Evolutionary conservation across 2,888 invertebrate species (phyloP), one percentile per base, ranked within the genome.

Genomic region (Cantharis rufa): DNA sequence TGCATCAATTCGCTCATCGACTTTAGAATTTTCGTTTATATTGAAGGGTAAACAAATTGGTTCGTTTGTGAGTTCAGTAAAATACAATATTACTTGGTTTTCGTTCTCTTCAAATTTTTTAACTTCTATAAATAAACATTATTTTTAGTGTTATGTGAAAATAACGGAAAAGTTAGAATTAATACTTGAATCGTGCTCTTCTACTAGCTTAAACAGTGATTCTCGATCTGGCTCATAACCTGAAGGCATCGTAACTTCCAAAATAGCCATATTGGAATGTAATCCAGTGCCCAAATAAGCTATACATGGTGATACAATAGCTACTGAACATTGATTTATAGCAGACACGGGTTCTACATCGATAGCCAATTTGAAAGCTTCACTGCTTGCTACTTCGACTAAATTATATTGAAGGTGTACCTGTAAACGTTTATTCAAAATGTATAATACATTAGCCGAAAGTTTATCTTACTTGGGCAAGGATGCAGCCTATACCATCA

Each of bases 211-310:
- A 83, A 92, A 91, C 1, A 93, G 87, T 0, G 90, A 89, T 0
- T 89, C 86, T 7, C 91, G 90, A 81, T 93, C 92, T 0, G 92
- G 91, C 9, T 90, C 89, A 82, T 90, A 93, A 0, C 93, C 93
- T 2, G 92, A 91, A 10, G 93, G 92, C 83, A 93, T 89, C 0
- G 89, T 86, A 21, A 93, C 88, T 83, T 93, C 93, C 80, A 92
- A 84, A 13, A 92, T 88, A 28, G 91, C 91, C 92, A 92, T 92
- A 82, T 92, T 92, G 18, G 92, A 90, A 62, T 89, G 88, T 76
- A 88, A 88, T 78, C 90, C 90, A 3, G 89, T 83, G 18, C 85
- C 86, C 18, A 80, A 82, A 71, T 88, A 88, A 2, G 87, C 83
- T 32, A 88, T 80, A 80, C 88, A 88, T 1, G 88, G 85, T 15